Base-by-base conservation (phyloP, 1,140 invertebrate species). In the Diorhabda sublineata region DNA sequence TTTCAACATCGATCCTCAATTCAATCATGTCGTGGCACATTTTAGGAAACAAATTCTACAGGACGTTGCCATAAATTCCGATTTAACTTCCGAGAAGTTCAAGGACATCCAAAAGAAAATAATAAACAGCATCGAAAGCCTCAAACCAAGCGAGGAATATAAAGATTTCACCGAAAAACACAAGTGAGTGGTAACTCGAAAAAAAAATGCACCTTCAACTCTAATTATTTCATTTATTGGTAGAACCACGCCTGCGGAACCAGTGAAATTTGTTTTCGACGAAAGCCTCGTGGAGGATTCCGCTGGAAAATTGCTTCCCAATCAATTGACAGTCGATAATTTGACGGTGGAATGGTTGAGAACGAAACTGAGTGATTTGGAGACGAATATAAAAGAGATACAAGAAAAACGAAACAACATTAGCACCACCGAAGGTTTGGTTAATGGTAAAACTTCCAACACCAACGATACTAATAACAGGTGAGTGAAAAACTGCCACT, bases 281-380 rank as follows among this genome's bases (percentile, higher is more conserved):
- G 88, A 91, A 67, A 90, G 88, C 74, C 83, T 96, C 68, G 89
- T 96, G 3, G 90, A 95, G 75, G 91, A 94, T 73, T 91, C 90
- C 41, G 91, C 91, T 45, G 91, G 91, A 9, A 92, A 91, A 80
- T 84, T 95, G 11, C 85, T 90, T 73, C 88, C 91, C 5, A 93
- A 94, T 81, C 89, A 91, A 76, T 78, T 98, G 58, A 93, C 93
- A 0, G 91, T 97, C 0, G 94, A 98, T 81, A 96, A 96, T 80
- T 85, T 95, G 8, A 97, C 95, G 0, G 89, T 95, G 52, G 93
- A 95, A 72, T 93, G 91, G 90, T 79, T 96, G 47, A 86, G 91
- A 71, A 89, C 87, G 67, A 90, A 92, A 71, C 79, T 94, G 45
- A 84, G 83, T 2, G 93, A 96, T 72, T 79, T 96, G 59, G 93